These are phyloP conservation scores for Hanleya hanleyi DNA, from an alignment of 2,888 invertebrate species.

Conservation along the genomic window DNA sequence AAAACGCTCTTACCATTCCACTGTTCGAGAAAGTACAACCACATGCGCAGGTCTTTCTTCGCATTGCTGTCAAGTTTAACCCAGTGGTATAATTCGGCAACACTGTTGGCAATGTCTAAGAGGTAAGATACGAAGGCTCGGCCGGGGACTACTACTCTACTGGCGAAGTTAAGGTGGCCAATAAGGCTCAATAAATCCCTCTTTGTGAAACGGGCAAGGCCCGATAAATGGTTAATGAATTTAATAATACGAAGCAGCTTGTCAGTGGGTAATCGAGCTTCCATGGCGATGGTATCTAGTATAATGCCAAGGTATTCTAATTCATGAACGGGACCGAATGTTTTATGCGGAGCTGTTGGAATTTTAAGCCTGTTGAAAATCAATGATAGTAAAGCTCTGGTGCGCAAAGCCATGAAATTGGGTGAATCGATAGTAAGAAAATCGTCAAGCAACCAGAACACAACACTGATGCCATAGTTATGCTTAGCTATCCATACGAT, in stretches of 20 bases:
- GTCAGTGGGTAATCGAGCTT: conserved; percentile 25
- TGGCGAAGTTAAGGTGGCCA: conserved; percentile 30
- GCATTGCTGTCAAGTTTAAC: conserved; percentile 23
- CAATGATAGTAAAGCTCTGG: conserved; percentile 8
- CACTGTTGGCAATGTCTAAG: conserved; percentile 15
- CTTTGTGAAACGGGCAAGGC: conserved; percentile 28
- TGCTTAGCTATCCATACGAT: conserved; percentile 19
- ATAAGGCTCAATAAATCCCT: conserved; percentile 23
- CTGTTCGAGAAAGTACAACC: conserved; percentile 11
- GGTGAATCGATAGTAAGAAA: conserved; percentile 21
- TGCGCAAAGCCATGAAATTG: conserved; percentile 1
- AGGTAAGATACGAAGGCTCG: conserved; percentile 34
- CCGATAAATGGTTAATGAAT: conserved; percentile 7
- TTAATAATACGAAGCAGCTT: conserved; percentile 21
- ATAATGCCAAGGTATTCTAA: conserved; percentile 36
- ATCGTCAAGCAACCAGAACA: conserved; percentile 26
- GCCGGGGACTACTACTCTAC: conserved; percentile 29
- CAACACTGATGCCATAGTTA: conserved; percentile 11
- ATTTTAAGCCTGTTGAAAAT: conserved; percentile 22
- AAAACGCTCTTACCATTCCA: conserved; percentile 22
- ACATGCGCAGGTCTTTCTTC: conserved; percentile 27
- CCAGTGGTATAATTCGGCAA: conserved; percentile 16
- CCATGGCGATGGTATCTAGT: conserved; percentile 28
- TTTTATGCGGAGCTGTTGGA: conserved; percentile 29
- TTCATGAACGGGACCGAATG: conserved; percentile 22